phyloP scores from a whole-genome alignment of 2,888 invertebrate species.

The Rhingia campestris region DNA sequence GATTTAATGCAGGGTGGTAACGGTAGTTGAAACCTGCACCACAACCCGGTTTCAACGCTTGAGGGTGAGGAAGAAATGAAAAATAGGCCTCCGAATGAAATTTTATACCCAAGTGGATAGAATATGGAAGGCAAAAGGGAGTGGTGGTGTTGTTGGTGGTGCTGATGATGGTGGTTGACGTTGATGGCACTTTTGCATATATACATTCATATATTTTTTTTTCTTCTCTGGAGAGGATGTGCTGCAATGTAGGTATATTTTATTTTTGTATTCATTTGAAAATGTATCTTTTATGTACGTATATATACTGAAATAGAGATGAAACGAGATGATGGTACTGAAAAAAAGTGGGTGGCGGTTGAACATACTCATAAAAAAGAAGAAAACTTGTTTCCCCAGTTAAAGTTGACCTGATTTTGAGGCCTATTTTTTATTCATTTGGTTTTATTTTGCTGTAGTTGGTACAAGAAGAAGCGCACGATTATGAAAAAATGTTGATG shows the following conservation, averaged over 20 bases:
- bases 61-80: conserved; percentile 64
- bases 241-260: conserved; percentile 43
- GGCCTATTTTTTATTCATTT: conserved; percentile 70
- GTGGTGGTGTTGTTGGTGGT: conserved; percentile 12
- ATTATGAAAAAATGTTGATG: conserved; percentile 49
- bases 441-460: conserved; percentile 38
- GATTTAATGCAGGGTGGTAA: conserved; percentile 49
- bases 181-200: conserved; percentile 68
- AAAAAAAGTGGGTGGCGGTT: conserved; percentile 38
- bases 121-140: conserved; percentile 39
- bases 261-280: conserved; percentile 23
- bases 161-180: conserved; percentile 55
- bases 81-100: conserved; percentile 72
- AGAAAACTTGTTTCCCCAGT: conserved; percentile 61
- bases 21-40: conserved; percentile 38
- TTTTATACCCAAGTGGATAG: conserved; percentile 58
- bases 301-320: conserved; percentile 49
- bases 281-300: conserved; percentile 30
- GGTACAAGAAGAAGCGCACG: conserved; percentile 5
- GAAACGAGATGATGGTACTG: conserved; percentile 57
- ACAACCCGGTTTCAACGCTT: conserved; percentile 42
- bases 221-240: conserved; percentile 47
- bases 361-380: conserved; percentile 23
- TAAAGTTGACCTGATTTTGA: conserved; percentile 73
- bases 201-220: conserved; percentile 28